Base-by-base conservation (phyloP, 2,888 invertebrate species). In the Schizotus pectinicornis region DNA sequence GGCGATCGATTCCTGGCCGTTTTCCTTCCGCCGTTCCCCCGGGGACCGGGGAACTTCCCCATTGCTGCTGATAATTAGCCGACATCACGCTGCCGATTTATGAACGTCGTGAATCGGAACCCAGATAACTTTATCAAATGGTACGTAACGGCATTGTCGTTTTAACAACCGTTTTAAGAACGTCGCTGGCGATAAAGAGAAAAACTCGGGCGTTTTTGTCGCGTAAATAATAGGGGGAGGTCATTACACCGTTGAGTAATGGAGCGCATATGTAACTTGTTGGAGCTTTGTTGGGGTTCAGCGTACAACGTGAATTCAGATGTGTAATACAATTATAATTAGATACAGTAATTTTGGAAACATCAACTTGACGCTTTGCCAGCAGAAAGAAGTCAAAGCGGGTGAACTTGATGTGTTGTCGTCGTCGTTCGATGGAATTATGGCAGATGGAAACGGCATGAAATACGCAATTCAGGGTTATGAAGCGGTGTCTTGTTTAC, bases 311-410 rank as follows among this genome's bases (percentile, higher is more conserved):
- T 52, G 46, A 56, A 60, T 46, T 56, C 48, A 48, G 34, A 47
- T 60, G 56, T 48, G 56, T 60, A 56, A 56, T 56, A 30, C 42
- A 34, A 33, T 38, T 56, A 60, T 60, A 52, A 56, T 60, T 56
- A 56, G 52, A 56, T 56, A 43, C 13, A 37, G 55, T 59, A 59
- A 59, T 46, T 59, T 59, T 56, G 59, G 55, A 56, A 46, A 48
- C 52, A 33, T 22, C 22, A 31, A 13, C 42, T 56, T 60, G 60
- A 60, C 38, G 32, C 47, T 36, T 12, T 56, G 60, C 60, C 60
- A 60, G 43, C 12, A 35, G 45, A 30, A 43, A 51, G 52, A 57
- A 57, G 46, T 42, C 37, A 9, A 38, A 12, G 35, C 45, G 3
- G 22, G 51, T 47, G 57, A 57, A 57, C 57, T 57, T 57, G 57